Evolutionary conservation across 2,888 invertebrate genomes (phyloP), one percentile per base, ranked within the genome.

Genomic region (Drosophila yooni): DNA sequence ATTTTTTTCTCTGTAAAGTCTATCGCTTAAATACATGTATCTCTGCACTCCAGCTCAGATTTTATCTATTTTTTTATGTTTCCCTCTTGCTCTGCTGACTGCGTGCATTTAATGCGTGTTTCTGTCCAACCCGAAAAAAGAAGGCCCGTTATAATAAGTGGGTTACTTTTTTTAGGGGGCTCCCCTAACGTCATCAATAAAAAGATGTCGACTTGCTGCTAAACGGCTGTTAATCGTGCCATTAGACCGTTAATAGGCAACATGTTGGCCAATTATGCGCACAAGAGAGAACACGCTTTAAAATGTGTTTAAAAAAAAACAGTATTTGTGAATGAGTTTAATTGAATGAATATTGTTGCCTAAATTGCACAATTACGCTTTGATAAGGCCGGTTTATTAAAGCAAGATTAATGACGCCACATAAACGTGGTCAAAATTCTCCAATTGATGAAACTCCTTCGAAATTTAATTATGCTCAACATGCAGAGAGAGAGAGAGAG

Each of bases 301-400:
- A 38, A 46, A 38, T 48, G 38, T 57, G 48, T 46, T 27, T 2
- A 31, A 57, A 34, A 57, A 64, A 50, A 53, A 50, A 40, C 18
- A 4, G 1, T 3, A 36, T 54, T 59, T 66, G 36, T 52, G 33
- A 56, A 56, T 53, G 51, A 52, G 57, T 61, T 38, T 70, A 76
- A 82, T 80, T 84, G 78, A 84, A 80, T 80, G 77, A 74, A 82
- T 84, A 73, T 73, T 72, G 69, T 72, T 64, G 59, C 40, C 75
- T 58, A 78, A 80, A 82, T 80, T 80, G 70, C 64, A 68, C 74
- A 80, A 78, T 74, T 81, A 69, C 66, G 4, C 66, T 75, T 73
- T 63, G 58, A 70, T 81, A 68, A 73, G 65, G 70, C 68, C 72
- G 67, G 72, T 76, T 59, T 74, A 74, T 76, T 83, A 76, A 73